Percentiles rank a stretch among this genome's conserved stretches.
phyloP scores from a whole-genome alignment of 1,140 invertebrate genomes.

The Euura saliciscinereae region DNA sequence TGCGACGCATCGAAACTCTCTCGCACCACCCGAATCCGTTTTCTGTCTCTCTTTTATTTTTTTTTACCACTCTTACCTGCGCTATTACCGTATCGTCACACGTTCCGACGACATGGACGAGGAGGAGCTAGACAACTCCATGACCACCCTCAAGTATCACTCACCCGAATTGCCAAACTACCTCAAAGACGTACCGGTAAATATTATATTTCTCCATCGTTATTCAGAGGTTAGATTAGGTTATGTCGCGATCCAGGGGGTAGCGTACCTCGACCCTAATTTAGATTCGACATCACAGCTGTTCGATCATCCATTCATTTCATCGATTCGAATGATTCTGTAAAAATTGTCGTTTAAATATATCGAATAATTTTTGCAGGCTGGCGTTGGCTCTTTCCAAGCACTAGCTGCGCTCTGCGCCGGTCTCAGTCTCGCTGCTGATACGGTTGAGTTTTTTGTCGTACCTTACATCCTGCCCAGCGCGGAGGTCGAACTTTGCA shows the following conservation, averaged over 20 bases:
- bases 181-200: constrained; percentile 46
- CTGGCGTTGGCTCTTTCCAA: constrained; percentile 77
- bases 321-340: neutral
- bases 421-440: constrained; percentile 75
- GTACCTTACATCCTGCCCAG: constrained; percentile 79
- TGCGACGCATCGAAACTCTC: too few species aligned
- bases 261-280: neutral
- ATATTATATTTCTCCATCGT: constrained; percentile 14
- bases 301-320: constrained; percentile 14
- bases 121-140: constrained; percentile 35
- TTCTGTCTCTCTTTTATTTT: too few species aligned
- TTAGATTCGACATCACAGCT: neutral
- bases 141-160: constrained; percentile 35
- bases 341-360: constrained; percentile 3
- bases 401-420: constrained; percentile 67
- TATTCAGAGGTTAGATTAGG: neutral
- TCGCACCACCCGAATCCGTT: too few species aligned
- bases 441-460: constrained; percentile 77
- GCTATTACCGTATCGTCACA: too few species aligned
- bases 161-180: constrained; percentile 33
- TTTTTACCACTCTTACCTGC: too few species aligned
- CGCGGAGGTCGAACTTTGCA: constrained; percentile 78
- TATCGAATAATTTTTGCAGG: constrained; percentile 55
- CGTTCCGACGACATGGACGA: constrained; percentile 32
- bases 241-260: neutral